Evolutionary conservation across 2,113 vertebrate genomes (phyloP).

Genomic region (Alectura lathami): DNA sequence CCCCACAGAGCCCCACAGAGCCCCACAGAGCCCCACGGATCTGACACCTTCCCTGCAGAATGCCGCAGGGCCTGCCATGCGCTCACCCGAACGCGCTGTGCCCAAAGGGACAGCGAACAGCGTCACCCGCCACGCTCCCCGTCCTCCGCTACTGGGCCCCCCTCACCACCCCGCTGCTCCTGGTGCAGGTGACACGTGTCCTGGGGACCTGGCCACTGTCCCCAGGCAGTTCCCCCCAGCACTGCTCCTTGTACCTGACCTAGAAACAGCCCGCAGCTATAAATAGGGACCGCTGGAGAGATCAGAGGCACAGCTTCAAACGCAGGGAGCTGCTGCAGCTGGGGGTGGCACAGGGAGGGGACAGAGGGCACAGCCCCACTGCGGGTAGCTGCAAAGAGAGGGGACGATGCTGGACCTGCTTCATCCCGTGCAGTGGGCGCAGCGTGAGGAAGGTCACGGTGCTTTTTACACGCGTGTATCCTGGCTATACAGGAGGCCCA

Average conservation of each 20-base stretch:
- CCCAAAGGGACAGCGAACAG: background rate
- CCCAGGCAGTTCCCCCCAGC: background rate
- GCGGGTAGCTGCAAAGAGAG: rapidly evolving
- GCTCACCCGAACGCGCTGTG: background rate
- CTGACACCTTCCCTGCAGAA: background rate
- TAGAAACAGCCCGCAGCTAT: conserved; percentile 57
- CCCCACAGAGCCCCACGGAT: rapidly evolving
- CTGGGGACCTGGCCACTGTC: background rate
- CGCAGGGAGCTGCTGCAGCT: rapidly evolving
- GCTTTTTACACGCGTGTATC: background rate
- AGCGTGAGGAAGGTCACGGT: rapidly evolving
- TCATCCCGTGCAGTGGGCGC: rapidly evolving
- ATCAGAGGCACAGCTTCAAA: background rate
- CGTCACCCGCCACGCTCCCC: background rate
- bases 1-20: background rate
- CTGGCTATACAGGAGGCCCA: background rate
- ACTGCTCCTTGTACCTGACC: background rate
- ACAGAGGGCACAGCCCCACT: background rate
- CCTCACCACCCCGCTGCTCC: background rate
- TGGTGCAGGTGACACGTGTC: background rate
- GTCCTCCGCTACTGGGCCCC: background rate
- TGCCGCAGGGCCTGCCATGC: background rate
- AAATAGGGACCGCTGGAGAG: background rate
- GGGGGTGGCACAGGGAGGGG: background rate
- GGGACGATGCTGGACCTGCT: background rate